Evolutionary conservation across 2,797 vertebrate species (phyloP).

Genomic region (Lagodon rhomboides): DNA sequence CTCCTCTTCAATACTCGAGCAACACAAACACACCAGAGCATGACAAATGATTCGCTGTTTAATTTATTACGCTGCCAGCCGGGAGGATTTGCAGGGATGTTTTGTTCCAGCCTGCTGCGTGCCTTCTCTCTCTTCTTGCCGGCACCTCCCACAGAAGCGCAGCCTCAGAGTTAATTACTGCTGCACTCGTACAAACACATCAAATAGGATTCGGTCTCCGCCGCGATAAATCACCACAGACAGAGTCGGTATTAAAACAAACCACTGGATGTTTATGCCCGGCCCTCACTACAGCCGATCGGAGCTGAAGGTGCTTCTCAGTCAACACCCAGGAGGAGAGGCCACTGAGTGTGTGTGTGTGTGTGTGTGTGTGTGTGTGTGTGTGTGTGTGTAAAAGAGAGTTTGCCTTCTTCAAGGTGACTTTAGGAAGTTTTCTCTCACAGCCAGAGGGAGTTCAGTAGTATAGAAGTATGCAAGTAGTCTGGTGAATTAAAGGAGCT

Average conservation of each 20-base stretch:
- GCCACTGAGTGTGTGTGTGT: slow-evolving; percentile 2
- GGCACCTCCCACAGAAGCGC: slow-evolving; percentile 66
- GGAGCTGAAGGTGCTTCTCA: slow-evolving; percentile 45
- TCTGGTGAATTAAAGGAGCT: slow-evolving; percentile 48
- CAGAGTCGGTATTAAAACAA: slow-evolving; percentile 65
- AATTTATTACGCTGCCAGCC: slow-evolving; percentile 82
- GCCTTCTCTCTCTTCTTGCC: slow-evolving; percentile 53
- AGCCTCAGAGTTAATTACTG: slow-evolving; percentile 82
- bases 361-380: slow-evolving; percentile 7
- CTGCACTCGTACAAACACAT: slow-evolving; percentile 76
- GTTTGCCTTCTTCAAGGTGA: slow-evolving; percentile 75
- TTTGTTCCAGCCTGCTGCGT: slow-evolving; percentile 77
- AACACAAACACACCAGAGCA: slow-evolving; percentile 78
- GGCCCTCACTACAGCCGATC: slow-evolving; percentile 37
- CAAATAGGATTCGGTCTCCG: slow-evolving; percentile 69
- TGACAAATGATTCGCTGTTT: slow-evolving; percentile 83
- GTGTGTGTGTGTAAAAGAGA: slow-evolving; percentile 16
- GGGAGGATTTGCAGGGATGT: slow-evolving; percentile 78
- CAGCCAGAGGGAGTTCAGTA: slow-evolving; percentile 27
- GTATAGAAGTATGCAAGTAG: slow-evolving; percentile 35
- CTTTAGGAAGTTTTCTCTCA: slow-evolving; percentile 65
- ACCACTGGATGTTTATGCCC: slow-evolving; percentile 56
- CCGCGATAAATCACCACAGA: slow-evolving; percentile 76
- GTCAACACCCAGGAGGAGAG: slow-evolving; percentile 40
- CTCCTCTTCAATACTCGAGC: slow-evolving; percentile 73